Base-by-base conservation (phyloP, 1,140 invertebrate genomes). In the Drosophila equinoxialis region DNA sequence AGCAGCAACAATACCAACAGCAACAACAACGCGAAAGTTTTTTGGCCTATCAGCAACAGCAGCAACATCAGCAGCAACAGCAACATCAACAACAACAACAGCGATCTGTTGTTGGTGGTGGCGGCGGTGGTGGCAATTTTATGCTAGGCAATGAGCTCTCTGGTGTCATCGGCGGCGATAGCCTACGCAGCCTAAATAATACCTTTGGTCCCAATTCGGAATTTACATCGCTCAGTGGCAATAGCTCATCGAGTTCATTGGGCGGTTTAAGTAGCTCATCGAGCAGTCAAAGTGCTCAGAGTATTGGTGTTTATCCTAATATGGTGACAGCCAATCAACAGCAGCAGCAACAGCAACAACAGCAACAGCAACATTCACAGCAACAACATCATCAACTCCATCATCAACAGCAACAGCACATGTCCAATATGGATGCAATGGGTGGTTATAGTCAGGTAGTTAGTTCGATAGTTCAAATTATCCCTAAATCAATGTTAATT, bases 381-480 rank as follows among this genome's bases (percentile, higher is more conserved):
- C 75, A 72, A 2, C 76, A 72, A 1, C 74, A 73, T 0, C 68
- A 71, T 2, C 78, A 80, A 14, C 79, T 82, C 26, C 60, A 71
- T n/a, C 68, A 61, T 14, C 79, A 81, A n/a, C 79, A 80, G 48
- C 79, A 82, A 14, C 80, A 82, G 73, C 82, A 86, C 62, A 79
- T 86, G 69, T 71, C 71, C 76, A 87, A 78, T 23, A 92, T 92
- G 91, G 91, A 92, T 33, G 83, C 89, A 65, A 92, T 92, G 91
- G 77, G 87, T 17, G 89, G 90, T 33, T 92, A 92, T 75, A 87
- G 78, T 87, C 91, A 92, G 90, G 91, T 92, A 30, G n/a, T n/a
- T n/a, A 70, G 66, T 13, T n/a, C 11, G 6, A 51, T 14, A 10
- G 26, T 20, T 11, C 6, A 42, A 41, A 39, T n/a, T 61, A 64